A percentile compares a stretch with the other conserved stretches of the same genome.
Conservation (phyloP, 2,113 vertebrate species). For the Bagarius yarrelli region DNA sequence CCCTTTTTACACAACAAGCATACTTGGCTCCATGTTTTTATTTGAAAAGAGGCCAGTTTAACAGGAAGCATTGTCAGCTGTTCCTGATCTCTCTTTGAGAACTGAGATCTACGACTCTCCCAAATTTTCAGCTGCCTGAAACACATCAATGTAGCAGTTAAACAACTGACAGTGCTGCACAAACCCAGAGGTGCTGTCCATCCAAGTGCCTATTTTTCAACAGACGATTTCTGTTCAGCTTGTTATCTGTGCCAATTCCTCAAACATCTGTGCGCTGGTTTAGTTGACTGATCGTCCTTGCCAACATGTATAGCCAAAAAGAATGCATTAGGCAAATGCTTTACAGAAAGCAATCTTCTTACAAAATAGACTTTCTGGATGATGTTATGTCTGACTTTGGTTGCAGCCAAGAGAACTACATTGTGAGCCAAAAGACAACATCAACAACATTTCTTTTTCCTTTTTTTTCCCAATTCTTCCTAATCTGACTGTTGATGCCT, state of each 20-base stretch:
- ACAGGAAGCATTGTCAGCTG: slow-evolving; percentile 42
- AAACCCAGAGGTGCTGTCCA: neutral
- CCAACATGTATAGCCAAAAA: neutral
- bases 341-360: slow-evolving; percentile 14
- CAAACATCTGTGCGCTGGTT: neutral
- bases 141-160: slow-evolving; percentile 15
- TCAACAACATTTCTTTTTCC: neutral
- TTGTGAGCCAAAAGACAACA: neutral
- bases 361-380: slow-evolving; percentile 18
- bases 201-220: neutral
- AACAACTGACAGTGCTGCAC: neutral
- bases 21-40: slow-evolving; percentile 36
- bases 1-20: slow-evolving; percentile 26
- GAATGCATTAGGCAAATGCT: neutral
- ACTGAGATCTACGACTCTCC: neutral
- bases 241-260: neutral
- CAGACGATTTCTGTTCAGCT: slow-evolving; percentile 8
- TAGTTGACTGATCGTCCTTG: neutral
- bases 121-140: slow-evolving; percentile 27
- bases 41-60: slow-evolving; percentile 42
- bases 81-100: slow-evolving; percentile 9
- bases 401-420: slow-evolving; percentile 41
- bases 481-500: slow-evolving; percentile 24
- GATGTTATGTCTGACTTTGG: slow-evolving; percentile 55
- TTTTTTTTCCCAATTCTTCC: slow-evolving; percentile 12